A percentile compares a stretch with the other conserved stretches of the same genome.
phyloP scores from a whole-genome alignment of 2,797 vertebrate genomes.

The Notamacropus eugenii region DNA sequence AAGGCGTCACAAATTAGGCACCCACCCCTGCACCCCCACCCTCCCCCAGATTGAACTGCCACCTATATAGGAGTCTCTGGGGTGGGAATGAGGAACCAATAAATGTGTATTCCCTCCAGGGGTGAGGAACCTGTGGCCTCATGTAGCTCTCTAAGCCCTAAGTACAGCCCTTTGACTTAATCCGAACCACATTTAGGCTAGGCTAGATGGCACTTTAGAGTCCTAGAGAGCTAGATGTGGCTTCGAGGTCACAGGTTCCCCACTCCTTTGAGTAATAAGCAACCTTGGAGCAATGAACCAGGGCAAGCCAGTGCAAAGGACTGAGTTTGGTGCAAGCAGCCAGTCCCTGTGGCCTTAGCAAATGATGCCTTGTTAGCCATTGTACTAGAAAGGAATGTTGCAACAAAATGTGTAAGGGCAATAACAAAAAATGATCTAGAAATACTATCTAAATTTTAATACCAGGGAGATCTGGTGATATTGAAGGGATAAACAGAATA shows the following conservation, averaged over 20 bases:
- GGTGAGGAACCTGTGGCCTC: no score
- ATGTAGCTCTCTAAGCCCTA: no score
- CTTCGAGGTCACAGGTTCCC: no score
- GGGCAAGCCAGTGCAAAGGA: not conserved
- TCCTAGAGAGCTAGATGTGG: no score
- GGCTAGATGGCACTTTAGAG: no score
- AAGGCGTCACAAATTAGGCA: not conserved
- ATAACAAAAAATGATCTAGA: not conserved
- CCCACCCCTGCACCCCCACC: no score
- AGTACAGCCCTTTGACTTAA: no score
- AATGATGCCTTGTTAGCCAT: not conserved
- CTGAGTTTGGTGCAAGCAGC: not conserved
- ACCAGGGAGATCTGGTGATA: not conserved
- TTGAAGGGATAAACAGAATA: not conserved
- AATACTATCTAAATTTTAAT: not conserved
- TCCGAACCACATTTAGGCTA: no score
- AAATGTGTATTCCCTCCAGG: no score
- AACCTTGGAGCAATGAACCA: not conserved
- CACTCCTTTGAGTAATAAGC: not conserved
- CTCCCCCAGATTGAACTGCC: not conserved
- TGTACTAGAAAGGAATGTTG: not conserved
- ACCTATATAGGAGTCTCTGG: no score
- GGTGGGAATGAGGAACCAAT: no score
- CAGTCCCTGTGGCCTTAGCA: not conserved
- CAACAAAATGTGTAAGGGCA: no score